Conservation (phyloP, 2,888 invertebrate species). For the Lomographa bimaculata region DNA sequence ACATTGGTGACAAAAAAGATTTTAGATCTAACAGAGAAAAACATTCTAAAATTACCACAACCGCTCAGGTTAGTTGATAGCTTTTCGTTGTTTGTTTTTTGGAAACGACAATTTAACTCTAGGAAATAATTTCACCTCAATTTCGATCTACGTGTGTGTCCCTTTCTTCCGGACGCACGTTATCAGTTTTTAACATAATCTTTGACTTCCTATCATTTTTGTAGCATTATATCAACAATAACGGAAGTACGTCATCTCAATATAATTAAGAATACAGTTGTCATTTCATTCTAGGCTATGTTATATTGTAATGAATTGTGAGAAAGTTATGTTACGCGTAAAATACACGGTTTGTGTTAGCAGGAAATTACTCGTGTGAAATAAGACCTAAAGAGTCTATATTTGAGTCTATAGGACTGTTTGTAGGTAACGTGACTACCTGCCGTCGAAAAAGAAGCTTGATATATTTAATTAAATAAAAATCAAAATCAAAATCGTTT, state of each 20-base stretch:
- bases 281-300: conserved; percentile 44
- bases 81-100: too few relatives aligned
- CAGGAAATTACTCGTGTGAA: conserved; percentile 24
- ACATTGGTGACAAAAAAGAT: too few relatives aligned
- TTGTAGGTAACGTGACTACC: conserved; percentile 22
- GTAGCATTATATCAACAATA: conserved; percentile 32
- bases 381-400: conserved; percentile 7
- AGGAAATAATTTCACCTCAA: conserved; percentile 17
- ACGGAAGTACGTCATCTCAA: conserved; percentile 52
- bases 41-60: too few relatives aligned
- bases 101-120: too few relatives aligned
- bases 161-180: conserved; percentile 50
- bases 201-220: conserved; percentile 54
- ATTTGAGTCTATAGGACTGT: conserved; percentile 8
- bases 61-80: too few relatives aligned
- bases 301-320: conserved; percentile 59
- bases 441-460: too few relatives aligned
- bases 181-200: conserved; percentile 49
- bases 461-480: too few relatives aligned
- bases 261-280: conserved; percentile 53
- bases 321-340: conserved; percentile 42
- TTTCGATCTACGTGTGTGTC: conserved; percentile 53
- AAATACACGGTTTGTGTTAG: conserved; percentile 14
- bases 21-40: too few relatives aligned
- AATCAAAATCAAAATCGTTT: too few relatives aligned